Base-by-base conservation (phyloP, 2,888 invertebrate genomes). In the Schizaphis graminum region DNA sequence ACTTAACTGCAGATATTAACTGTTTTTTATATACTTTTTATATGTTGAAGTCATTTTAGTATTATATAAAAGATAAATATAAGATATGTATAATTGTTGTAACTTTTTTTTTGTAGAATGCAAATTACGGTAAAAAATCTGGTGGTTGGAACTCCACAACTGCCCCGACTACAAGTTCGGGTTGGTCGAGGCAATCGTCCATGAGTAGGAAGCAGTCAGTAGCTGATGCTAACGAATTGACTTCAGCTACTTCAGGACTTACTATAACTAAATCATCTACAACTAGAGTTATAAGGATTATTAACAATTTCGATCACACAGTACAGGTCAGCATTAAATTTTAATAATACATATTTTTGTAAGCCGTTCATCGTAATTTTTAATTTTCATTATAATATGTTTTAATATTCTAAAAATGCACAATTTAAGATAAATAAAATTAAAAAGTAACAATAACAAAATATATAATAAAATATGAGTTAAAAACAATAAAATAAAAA, bases 221-320 rank as follows among this genome's bases (percentile, higher is more conserved):
- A 95, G 98, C 97, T 95, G 98, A 98, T 96, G 28, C 94, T n/a
- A 93, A 77, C 4, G 94, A 94, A 5, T 86, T 94, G 47, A 86
- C 93, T 5, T 88, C 93, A 28, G 91, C 87, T 28, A 94, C 94
- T 21, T 86, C 94, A 28, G 92, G 93, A 7, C 94, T 94, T 13
- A 94, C 77, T 57, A 92, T 93, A 56, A 97, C 97, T 94, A 97
- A 97, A 94, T 97, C 96, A 96, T 97, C 96, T 95, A 96, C 96
- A 95, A 96, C 96, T 91, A 97, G 98, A 95, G 98, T 98, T 95
- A 98, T 99, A 96, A 97, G 99, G 95, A 98, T 99, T 96, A 98
- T 99, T 96, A 99, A 99, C 96, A 98, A 98, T 96, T 97, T 98
- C 97, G 98, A 98, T 96, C 98, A 98, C 96, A 98, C 98, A 84